Base-by-base conservation (phyloP, 1,140 invertebrate genomes). In the Lepidurus couesii region DNA sequence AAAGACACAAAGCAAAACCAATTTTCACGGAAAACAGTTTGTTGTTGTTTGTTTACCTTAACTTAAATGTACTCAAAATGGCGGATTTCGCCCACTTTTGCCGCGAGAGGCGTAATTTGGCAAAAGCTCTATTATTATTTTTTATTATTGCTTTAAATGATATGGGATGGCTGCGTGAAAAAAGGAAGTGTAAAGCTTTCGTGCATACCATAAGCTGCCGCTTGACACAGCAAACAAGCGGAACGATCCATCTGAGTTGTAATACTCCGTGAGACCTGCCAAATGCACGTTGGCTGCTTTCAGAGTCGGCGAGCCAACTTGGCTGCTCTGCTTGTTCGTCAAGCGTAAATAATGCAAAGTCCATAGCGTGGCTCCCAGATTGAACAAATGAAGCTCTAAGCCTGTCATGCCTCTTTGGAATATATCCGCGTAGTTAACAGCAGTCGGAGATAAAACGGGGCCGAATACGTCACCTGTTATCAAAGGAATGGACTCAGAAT, bases 301-400 rank as follows among this genome's bases (percentile, higher is more conserved):
- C 77, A 85, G 87, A 77, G 82, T 84, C 44, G 80, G 79, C 77
- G 81, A 81, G 43, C 81, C 82, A 42, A 83, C 79, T 1, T 85
- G 79, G 26, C 83, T 81, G 9, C 83, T 82, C 34, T 90, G 81
- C 80, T 89, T 88, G 81, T 89, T 89, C 3, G 89, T 89, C 1
- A 88, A 83, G 44, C 89, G 85, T 74, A 90, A 84, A 82, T 90
- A 91, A 81, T 87, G 86, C 11, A 91, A 83, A 7, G 86, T 88
- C 82, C 88, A 86, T 6, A 90, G 81, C 82, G 89, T 90, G 76
- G 86, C 86, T 1, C 86, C 88, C 80, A 91, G 88, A 82, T 90
- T 89, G 83, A 89, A 91, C 74, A 89, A 82, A 75, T 85, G 85
- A 79, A 87, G 85, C 80, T 89, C 88, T 1, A 85, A 85, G 11